Base-by-base conservation (phyloP, 2,888 invertebrate species). In the Diadegma fenestrale region DNA sequence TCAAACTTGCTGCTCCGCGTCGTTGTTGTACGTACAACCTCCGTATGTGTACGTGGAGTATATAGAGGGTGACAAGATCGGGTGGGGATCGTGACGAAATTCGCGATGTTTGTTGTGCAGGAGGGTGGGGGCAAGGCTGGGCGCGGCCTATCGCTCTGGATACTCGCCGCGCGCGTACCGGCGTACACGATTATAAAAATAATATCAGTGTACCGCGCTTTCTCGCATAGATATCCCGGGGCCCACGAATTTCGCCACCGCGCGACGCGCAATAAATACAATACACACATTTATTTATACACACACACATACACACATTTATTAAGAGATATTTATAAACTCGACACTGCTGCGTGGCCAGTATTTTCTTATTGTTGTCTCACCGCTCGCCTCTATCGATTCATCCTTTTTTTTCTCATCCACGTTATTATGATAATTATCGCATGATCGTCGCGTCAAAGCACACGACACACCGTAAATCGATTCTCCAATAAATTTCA, bases 131-230 rank as follows among this genome's bases (percentile, higher is more conserved):
- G 94, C 79, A 91, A 92, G 92, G 90, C 91, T 94, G 93, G 91
- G 92, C 93, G 92, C 93, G 93, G 91, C 93, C 92, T 94, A 94
- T 94, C 91, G 92, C 91, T 94, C 61, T 66, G 66, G 61, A 58
- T 63, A 80, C 77, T 85, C 94, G 33, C n/a, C n/a, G 33, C 33
- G 33, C 33, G 33, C 22, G 93, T 92, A 92, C 91, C 93, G 93
- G 93, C 92, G 94, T 92, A 93, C 91, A 93, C 94, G 88, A 87
- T 90, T 92, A 91, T 90, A 91, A 91, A 92, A 91, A 92, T 88
- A 89, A 89, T 92, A 92, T 92, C 91, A 91, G 91, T 91, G 88
- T 90, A 88, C 89, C 90, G 91, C 90, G 92, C 90, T 91, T 91
- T 91, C 90, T 90, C 90, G 90, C 88, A 84, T 86, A 89, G 91